A percentile compares a stretch with the other conserved stretches of the same genome.
phyloP scores from a whole-genome alignment of 2,113 vertebrate genomes.

The Heteronetta atricapilla region DNA sequence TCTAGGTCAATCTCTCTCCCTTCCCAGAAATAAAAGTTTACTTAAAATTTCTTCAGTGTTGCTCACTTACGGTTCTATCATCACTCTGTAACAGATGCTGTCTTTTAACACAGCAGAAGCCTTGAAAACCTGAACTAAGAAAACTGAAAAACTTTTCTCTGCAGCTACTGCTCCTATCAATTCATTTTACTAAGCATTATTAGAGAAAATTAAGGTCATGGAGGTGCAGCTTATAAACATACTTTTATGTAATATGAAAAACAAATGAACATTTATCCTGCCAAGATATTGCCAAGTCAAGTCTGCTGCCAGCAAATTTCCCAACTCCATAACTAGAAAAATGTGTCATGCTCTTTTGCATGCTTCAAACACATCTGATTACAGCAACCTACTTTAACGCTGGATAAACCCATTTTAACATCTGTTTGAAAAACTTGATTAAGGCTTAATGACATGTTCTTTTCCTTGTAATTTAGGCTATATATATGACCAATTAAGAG shows the following conservation, averaged over 20 bases:
- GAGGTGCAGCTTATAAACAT: neutral
- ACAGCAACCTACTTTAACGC: neutral
- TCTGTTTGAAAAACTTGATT: neutral
- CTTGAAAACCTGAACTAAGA: neutral
- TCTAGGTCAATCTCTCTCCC: constrained; percentile 35
- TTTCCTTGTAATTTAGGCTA: neutral
- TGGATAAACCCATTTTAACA: neutral
- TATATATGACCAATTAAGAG: neutral
- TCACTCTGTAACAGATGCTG: neutral
- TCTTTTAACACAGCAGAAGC: neutral
- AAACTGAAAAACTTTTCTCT: neutral
- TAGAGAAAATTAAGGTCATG: neutral
- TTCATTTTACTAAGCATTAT: neutral
- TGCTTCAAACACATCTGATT: neutral
- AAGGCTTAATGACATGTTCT: neutral
- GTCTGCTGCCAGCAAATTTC: neutral
- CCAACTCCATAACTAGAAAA: neutral
- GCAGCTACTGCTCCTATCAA: neutral
- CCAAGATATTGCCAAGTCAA: constrained; percentile 4
- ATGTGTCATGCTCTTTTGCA: neutral
- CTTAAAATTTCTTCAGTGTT: constrained; percentile 22
- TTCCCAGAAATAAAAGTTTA: constrained; percentile 46
- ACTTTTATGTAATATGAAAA: neutral
- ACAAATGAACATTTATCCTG: neutral
- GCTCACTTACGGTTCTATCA: constrained; percentile 15